Percentiles rank a stretch among this genome's conserved stretches.
phyloP scores from a whole-genome alignment of 2,113 vertebrate species.

The Protobothrops flavoviridis region DNA sequence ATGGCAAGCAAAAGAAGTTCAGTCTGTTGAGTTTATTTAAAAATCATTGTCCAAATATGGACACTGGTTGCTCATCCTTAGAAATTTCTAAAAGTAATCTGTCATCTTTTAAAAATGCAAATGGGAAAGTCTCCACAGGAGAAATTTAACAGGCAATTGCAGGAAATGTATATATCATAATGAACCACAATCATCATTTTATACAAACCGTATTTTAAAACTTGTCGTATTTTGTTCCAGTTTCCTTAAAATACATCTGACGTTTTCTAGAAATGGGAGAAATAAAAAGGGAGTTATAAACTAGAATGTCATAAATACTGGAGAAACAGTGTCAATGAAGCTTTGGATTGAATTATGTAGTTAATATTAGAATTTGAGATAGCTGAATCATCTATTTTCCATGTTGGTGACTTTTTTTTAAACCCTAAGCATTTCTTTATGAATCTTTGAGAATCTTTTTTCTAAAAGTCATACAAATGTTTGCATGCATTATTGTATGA shows the following conservation, averaged over 20 bases:
- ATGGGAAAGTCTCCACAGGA: neutral
- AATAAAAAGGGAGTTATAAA: neutral
- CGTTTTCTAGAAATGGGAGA: neutral
- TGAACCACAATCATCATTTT: neutral
- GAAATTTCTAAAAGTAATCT: neutral
- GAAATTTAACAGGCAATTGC: neutral
- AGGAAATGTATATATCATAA: neutral
- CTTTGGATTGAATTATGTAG: neutral
- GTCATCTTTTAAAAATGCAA: neutral
- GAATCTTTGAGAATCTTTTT: neutral
- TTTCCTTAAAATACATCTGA: neutral
- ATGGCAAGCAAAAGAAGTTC: neutral
- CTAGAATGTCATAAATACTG: neutral
- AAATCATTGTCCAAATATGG: neutral
- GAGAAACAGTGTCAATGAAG: neutral
- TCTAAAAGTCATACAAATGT: neutral
- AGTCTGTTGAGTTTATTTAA: neutral
- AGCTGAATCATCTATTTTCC: neutral
- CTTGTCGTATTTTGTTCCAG: neutral
- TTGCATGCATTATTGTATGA: neutral
- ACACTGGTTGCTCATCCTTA: neutral
- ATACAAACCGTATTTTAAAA: neutral
- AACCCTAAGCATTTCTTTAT: neutral
- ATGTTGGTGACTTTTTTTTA: neutral
- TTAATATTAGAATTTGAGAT: neutral